Evolutionary conservation across 1,140 invertebrate genomes (phyloP).

Genomic region (Cyclargus thomasi): DNA sequence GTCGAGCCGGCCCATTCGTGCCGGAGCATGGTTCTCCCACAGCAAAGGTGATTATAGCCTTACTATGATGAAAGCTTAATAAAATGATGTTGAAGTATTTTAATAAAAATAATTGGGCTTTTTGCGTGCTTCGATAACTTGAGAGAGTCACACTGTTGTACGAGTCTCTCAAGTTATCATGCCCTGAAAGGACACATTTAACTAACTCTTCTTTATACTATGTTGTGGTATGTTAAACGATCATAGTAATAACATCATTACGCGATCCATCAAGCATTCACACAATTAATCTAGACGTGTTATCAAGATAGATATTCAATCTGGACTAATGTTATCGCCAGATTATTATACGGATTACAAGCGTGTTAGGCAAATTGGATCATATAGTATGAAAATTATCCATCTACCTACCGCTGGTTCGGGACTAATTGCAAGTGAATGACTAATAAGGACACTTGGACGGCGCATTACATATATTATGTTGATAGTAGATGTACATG

Average conservation of each 20-base stretch:
- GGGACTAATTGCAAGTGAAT: background rate
- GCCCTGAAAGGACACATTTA: no score
- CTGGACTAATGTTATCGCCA: background rate
- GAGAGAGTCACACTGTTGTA: no score
- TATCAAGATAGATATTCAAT: constrained; percentile 9
- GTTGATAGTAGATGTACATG: background rate
- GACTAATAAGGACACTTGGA: background rate
- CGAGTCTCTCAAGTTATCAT: no score
- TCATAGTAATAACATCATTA: background rate
- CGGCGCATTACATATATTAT: background rate
- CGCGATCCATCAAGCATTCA: background rate
- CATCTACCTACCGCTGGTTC: background rate
- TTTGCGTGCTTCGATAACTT: no score
- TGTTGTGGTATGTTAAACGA: background rate
- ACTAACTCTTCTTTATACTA: no score
- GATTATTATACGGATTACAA: constrained; percentile 6
- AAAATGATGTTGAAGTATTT: no score
- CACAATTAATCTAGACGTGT: background rate
- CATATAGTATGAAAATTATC: constrained; percentile 13
- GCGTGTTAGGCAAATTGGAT: constrained; percentile 4
- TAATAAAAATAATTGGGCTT: no score
- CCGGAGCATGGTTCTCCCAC: no score
- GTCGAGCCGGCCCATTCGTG: no score
- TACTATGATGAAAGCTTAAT: no score
- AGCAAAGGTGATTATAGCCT: no score